A percentile compares a stretch with the other conserved stretches of the same genome.
phyloP scores from a whole-genome alignment of 2,797 vertebrate genomes.

The Gephyroberyx darwinii region DNA sequence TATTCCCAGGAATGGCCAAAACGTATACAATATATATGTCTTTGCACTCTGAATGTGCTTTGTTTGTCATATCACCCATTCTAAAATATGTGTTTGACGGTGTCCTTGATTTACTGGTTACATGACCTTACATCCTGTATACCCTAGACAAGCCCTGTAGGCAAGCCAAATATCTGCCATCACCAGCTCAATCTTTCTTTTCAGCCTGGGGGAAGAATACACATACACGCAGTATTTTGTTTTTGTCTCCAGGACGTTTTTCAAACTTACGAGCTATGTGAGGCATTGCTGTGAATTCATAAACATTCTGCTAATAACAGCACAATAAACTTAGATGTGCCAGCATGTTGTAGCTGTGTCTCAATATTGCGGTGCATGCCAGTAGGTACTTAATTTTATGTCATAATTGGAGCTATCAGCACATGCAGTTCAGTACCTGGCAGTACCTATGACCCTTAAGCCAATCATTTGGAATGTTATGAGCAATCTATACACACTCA shows the following conservation, averaged over 20 bases:
- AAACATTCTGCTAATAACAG: conserved; percentile 8
- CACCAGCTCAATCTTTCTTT: background rate
- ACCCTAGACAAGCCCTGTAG: background rate
- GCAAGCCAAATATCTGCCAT: background rate
- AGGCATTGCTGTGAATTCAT: background rate
- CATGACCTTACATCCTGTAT: background rate
- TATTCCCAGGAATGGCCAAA: too few species aligned
- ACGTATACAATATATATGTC: too few species aligned
- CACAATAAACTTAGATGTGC: background rate
- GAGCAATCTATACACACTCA: background rate
- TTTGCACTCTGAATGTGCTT: background rate
- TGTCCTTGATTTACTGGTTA: background rate
- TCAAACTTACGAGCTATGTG: background rate
- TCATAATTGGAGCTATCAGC: background rate
- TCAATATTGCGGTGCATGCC: background rate
- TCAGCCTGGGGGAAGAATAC: background rate
- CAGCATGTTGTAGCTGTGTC: conserved; percentile 3
- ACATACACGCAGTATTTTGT: background rate
- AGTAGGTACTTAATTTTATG: background rate
- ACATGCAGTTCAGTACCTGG: conserved; percentile 8
- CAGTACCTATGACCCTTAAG: background rate
- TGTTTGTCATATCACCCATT: background rate
- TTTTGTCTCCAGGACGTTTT: background rate
- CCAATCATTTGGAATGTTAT: conserved; percentile 23
- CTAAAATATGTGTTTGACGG: background rate